Percentiles rank a stretch among this genome's conserved stretches.
Conservation (phyloP, 1,140 invertebrate species). For the Thalassaphorura encarpata region DNA sequence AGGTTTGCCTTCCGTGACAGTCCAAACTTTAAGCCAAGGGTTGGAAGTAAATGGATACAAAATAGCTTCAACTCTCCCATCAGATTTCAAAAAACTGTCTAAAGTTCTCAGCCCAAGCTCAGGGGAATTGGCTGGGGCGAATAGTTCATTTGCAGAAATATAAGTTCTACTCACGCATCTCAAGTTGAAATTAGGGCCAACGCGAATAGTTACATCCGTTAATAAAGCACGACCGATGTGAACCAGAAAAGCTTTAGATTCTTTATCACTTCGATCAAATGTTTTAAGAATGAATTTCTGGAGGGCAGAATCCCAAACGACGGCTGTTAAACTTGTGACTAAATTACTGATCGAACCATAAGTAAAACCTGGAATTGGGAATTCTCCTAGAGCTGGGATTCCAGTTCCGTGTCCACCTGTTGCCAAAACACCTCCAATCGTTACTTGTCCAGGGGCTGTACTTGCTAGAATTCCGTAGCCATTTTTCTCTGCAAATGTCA, state of each 20-base stretch:
- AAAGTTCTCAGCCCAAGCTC: neutral
- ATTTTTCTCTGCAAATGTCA: neutral
- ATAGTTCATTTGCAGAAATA: conserved; percentile 11
- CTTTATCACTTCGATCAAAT: conserved; percentile 7
- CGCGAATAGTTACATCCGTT: conserved; percentile 7
- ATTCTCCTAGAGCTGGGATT: neutral
- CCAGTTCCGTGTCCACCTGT: conserved; percentile 15
- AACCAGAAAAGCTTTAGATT: neutral
- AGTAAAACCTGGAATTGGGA: neutral
- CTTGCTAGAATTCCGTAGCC: neutral
- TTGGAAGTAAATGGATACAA: conserved; percentile 13
- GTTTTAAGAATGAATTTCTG: conserved; percentile 7
- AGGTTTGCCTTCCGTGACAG: neutral
- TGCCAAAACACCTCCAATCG: conserved; percentile 17
- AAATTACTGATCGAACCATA: conserved; percentile 14
- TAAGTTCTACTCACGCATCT: conserved; percentile 16
- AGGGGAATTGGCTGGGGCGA: neutral
- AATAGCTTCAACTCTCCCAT: conserved; percentile 12
- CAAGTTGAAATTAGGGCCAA: conserved; percentile 8
- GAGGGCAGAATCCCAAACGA: conserved; percentile 8
- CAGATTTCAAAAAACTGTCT: neutral
- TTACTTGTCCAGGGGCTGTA: neutral
- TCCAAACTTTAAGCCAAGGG: conserved; percentile 19
- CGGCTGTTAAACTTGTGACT: conserved; percentile 6
- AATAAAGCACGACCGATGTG: conserved; percentile 17